These are phyloP conservation scores for Cyrtorhinus lividipennis DNA, from an alignment of 1,140 invertebrate genomes.

Conservation along the genomic window DNA sequence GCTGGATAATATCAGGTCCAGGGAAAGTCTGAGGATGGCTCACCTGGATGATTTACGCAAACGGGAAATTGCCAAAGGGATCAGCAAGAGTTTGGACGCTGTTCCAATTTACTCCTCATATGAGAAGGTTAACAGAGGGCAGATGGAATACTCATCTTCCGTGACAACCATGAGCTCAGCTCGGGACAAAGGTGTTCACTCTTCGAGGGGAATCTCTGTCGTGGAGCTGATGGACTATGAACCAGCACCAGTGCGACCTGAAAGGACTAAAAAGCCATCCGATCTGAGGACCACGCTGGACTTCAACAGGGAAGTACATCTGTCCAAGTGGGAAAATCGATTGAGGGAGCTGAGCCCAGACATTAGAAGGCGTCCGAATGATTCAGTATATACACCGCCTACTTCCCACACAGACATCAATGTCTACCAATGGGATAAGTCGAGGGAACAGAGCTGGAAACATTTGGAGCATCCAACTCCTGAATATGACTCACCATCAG, in stretches of 20 bases:
- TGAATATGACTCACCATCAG: not conserved
- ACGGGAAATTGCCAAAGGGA: not conserved
- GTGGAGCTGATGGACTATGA: constrained; percentile 4
- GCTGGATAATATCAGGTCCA: not conserved
- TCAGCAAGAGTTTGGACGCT: not conserved
- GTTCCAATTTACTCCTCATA: not conserved
- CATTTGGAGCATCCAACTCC: constrained; percentile 1
- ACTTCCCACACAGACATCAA: not conserved
- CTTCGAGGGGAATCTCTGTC: constrained; percentile 1
- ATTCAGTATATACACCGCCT: not conserved
- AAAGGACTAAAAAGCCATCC: constrained; percentile 9
- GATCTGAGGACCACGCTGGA: not conserved
- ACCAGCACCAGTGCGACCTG: not conserved
- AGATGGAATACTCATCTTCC: not conserved
- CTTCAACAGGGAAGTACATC: not conserved
- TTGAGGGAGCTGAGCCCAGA: not conserved
- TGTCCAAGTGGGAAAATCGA: not conserved
- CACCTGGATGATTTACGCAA: not conserved
- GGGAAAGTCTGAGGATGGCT: not conserved
- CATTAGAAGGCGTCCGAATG: not conserved
- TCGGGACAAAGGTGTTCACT: not conserved
- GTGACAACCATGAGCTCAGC: not conserved
- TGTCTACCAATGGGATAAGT: not conserved
- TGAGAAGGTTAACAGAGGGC: not conserved
- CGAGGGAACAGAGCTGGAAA: constrained; percentile 4